A percentile compares a stretch with the other conserved stretches of the same genome.
These are phyloP conservation scores for Muscicapa adusta DNA, from an alignment of 2,113 vertebrate species.

Conservation along the genomic window DNA sequence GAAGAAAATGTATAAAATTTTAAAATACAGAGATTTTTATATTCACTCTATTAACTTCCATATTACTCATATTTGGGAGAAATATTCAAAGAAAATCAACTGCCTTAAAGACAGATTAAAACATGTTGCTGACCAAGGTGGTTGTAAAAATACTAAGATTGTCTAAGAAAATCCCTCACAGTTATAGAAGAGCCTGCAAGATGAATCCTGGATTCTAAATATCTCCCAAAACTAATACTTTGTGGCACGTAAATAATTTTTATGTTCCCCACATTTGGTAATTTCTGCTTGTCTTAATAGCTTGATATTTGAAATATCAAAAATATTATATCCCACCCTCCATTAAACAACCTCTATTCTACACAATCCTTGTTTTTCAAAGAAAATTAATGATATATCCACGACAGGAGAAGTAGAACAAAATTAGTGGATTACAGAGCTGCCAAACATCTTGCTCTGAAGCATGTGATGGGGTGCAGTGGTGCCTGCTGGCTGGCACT, in stretches of 20 bases:
- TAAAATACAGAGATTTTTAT: not conserved
- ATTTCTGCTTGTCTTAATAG: not conserved
- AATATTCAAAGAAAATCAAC: not conserved
- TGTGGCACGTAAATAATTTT: not conserved
- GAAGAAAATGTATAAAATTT: not conserved
- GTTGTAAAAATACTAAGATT: not conserved
- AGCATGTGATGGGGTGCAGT: fast-evolving
- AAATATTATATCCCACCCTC: not conserved
- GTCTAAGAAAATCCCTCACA: not conserved
- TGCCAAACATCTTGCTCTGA: not conserved
- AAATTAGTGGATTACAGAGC: not conserved
- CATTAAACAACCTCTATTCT: not conserved
- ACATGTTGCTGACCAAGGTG: not conserved
- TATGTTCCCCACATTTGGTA: not conserved
- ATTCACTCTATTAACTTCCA: not conserved
- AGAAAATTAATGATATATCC: not conserved
- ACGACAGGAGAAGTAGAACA: not conserved
- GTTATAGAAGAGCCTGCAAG: not conserved
- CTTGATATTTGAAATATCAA: not conserved
- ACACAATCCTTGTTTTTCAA: not conserved
- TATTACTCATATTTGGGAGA: not conserved
- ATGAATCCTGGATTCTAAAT: not conserved
- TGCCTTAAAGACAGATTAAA: not conserved
- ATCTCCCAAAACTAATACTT: not conserved
- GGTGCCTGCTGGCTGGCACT: not conserved